Conservation (phyloP, 2,797 vertebrate genomes). For the Acestrorhynchus altus region DNA sequence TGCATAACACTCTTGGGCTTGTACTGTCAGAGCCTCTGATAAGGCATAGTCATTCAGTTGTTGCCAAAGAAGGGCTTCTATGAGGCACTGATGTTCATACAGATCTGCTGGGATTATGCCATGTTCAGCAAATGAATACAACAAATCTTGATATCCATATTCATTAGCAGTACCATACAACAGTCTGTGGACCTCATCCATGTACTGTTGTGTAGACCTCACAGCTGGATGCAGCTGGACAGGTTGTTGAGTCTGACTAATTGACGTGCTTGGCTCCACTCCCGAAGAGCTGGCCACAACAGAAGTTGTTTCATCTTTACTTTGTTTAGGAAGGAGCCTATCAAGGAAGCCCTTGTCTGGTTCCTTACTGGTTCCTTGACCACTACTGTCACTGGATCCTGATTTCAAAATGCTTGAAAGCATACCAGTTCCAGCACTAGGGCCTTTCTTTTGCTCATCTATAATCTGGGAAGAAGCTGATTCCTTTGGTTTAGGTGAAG, state of each 20-base stretch:
- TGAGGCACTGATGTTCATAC: slow-evolving; percentile 81
- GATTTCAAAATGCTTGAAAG: slow-evolving; percentile 73
- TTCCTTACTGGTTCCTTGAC: slow-evolving; percentile 54
- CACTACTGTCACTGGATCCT: slow-evolving; percentile 51
- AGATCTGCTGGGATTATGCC: slow-evolving; percentile 78
- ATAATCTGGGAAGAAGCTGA: slow-evolving; percentile 45
- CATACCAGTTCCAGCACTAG: slow-evolving; percentile 60
- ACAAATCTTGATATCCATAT: slow-evolving; percentile 81
- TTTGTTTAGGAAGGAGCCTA: slow-evolving; percentile 72
- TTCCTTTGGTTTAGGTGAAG: slow-evolving; percentile 66
- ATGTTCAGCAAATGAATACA: slow-evolving; percentile 79
- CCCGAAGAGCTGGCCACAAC: slow-evolving; percentile 55
- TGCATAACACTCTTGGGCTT: slow-evolving; percentile 61
- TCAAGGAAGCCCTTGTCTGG: slow-evolving; percentile 74
- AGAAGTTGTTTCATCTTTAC: slow-evolving; percentile 55
- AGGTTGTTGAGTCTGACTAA: slow-evolving; percentile 46
- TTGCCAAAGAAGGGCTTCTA: slow-evolving; percentile 81
- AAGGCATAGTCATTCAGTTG: slow-evolving; percentile 82
- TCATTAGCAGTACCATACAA: slow-evolving; percentile 77
- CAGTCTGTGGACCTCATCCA: slow-evolving; percentile 78
- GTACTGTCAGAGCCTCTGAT: slow-evolving; percentile 70
- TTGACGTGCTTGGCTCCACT: slow-evolving; percentile 27
- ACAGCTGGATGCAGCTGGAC: slow-evolving; percentile 61
- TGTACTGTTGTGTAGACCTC: slow-evolving; percentile 71
- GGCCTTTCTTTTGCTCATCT: slow-evolving; percentile 63